Conservation (phyloP, 2,113 vertebrate species). For the Alces alces region DNA sequence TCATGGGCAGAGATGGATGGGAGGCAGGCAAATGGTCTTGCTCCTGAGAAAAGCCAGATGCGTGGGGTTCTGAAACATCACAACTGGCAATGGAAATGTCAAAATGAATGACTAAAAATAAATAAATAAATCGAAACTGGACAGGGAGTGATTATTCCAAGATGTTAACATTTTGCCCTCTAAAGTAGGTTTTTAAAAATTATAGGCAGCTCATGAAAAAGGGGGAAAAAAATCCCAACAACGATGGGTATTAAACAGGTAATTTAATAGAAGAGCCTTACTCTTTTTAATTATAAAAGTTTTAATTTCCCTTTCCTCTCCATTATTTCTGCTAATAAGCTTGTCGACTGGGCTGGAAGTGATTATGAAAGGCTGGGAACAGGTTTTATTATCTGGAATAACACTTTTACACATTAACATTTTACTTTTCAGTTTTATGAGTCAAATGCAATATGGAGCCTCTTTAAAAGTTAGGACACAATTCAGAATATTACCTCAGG, state of each 20-base stretch:
- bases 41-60: background rate
- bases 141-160: constrained; percentile 47
- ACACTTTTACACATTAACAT: constrained; percentile 49
- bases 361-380: constrained; percentile 45
- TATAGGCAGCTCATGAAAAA: constrained; percentile 21
- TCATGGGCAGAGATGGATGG: background rate
- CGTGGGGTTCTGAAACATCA: background rate
- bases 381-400: constrained; percentile 43
- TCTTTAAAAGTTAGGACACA: constrained; percentile 39
- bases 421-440: constrained; percentile 54
- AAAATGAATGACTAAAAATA: background rate
- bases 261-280: constrained; percentile 45
- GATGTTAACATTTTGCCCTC: constrained; percentile 54
- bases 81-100: background rate
- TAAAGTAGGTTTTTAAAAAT: constrained; percentile 32
- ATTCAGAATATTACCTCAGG: constrained; percentile 36
- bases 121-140: background rate
- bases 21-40: background rate
- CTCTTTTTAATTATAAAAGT: constrained; percentile 63
- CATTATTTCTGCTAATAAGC: constrained; percentile 65
- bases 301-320: constrained; percentile 52
- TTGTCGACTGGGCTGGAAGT: constrained; percentile 43
- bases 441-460: constrained; percentile 14
- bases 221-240: background rate
- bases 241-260: constrained; percentile 40